Evolutionary conservation across 2,113 vertebrate species (phyloP).

Genomic region (Cisticola juncidis): DNA sequence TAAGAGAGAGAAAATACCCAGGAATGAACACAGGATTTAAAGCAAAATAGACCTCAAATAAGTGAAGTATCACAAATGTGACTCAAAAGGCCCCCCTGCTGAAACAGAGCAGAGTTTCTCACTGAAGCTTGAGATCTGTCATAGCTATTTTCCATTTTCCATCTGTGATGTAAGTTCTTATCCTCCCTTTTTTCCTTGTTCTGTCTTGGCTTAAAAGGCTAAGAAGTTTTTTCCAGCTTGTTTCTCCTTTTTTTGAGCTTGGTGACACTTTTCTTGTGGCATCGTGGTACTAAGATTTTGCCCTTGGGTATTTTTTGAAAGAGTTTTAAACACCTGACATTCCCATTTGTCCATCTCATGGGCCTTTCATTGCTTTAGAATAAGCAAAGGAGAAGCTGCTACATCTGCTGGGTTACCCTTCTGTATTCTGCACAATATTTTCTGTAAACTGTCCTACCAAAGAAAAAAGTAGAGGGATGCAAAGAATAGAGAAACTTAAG

Average conservation of each 20-base stretch:
- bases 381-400: not conserved
- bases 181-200: not conserved
- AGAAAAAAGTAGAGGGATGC: not conserved
- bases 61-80: not conserved
- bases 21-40: conserved; percentile 1
- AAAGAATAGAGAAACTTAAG: not conserved
- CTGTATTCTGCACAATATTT: not conserved
- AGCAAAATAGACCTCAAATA: not conserved
- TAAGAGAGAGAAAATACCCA: conserved; percentile 30
- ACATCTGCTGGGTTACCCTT: not conserved
- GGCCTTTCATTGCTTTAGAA: not conserved
- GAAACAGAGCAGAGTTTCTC: not conserved
- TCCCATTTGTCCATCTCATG: not conserved
- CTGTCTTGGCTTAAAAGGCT: not conserved
- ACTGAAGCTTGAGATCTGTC: not conserved
- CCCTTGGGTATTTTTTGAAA: not conserved
- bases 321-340: not conserved
- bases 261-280: not conserved
- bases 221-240: not conserved
- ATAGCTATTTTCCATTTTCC: not conserved
- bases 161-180: not conserved
- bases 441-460: not conserved
- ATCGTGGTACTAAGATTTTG: not conserved
- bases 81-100: not conserved
- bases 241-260: not conserved